phyloP scores from a whole-genome alignment of 2,888 invertebrate species.

The Pandemis corylana region DNA sequence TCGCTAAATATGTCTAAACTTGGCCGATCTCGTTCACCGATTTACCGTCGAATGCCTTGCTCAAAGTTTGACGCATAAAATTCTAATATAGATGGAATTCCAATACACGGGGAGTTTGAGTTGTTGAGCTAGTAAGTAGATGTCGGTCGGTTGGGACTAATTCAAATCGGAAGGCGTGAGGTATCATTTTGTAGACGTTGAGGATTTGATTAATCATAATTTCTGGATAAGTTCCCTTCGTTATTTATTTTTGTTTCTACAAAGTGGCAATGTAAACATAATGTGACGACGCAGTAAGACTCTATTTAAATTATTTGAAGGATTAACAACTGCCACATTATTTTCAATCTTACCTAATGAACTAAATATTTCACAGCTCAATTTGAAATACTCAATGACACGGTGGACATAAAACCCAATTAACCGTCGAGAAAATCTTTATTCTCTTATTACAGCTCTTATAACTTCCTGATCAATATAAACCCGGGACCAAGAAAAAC shows the following conservation, averaged over 20 bases:
- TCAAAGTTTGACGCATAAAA: constrained; percentile 33
- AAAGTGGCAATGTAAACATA: no score
- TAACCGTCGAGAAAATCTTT: neutral
- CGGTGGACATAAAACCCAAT: neutral
- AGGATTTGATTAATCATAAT: neutral
- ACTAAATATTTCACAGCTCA: no score
- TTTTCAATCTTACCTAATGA: no score
- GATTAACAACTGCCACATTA: no score
- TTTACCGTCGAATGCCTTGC: constrained; percentile 52
- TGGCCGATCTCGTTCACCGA: constrained; percentile 57
- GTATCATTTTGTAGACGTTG: neutral
- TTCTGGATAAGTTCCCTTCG: no score
- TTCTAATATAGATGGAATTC: constrained; percentile 31
- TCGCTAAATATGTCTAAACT: constrained; percentile 63
- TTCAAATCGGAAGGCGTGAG: neutral
- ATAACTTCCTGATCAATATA: constrained; percentile 17
- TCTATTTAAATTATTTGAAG: no score
- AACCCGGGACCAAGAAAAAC: constrained; percentile 24
- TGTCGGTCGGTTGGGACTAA: neutral
- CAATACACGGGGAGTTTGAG: constrained; percentile 19
- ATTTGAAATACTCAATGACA: no score
- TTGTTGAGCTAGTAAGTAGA: constrained; percentile 9
- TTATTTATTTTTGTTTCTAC: no score
- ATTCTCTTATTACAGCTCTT: neutral
- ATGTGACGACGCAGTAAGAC: no score